A percentile compares a stretch with the other conserved stretches of the same genome.
phyloP scores from a whole-genome alignment of 2,888 invertebrate species.

The Lottia scabra region DNA sequence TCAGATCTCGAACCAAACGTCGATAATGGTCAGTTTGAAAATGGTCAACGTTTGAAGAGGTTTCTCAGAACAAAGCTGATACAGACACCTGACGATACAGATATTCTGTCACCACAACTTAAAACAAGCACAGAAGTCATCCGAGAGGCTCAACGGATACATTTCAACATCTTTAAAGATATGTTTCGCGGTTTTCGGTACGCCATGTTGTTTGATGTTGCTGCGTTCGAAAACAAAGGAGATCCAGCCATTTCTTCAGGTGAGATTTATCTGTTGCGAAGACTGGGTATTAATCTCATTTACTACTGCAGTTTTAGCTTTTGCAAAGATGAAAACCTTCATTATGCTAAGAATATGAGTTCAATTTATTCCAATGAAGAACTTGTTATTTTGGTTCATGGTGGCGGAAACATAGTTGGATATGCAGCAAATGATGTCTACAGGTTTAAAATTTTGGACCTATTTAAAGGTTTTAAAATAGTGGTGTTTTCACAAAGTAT shows the following conservation, averaged over 20 bases:
- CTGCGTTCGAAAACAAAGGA: conserved; percentile 35
- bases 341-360: too few relatives aligned
- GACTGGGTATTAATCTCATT: conserved; percentile 13
- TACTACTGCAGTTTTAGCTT: conserved; percentile 11
- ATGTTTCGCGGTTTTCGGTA: conserved; percentile 15
- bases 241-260: conserved; percentile 33
- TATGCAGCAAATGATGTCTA: too few relatives aligned
- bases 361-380: too few relatives aligned
- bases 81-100: conserved; percentile 3
- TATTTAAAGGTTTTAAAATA: too few relatives aligned
- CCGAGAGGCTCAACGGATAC: conserved; percentile 22
- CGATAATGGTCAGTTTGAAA: background rate
- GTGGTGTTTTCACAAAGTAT: too few relatives aligned
- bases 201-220: conserved; percentile 29
- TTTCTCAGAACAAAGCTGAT: background rate
- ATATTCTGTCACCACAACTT: conserved; percentile 12
- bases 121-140: conserved; percentile 16
- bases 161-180: conserved; percentile 14
- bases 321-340: too few relatives aligned
- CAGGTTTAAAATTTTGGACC: too few relatives aligned
- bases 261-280: conserved; percentile 21
- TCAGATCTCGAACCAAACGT: background rate
- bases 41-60: background rate
- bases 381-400: too few relatives aligned
- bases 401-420: too few relatives aligned